Base-by-base conservation (phyloP, 1,140 invertebrate species). In the Ganaspis sp. region DNA sequence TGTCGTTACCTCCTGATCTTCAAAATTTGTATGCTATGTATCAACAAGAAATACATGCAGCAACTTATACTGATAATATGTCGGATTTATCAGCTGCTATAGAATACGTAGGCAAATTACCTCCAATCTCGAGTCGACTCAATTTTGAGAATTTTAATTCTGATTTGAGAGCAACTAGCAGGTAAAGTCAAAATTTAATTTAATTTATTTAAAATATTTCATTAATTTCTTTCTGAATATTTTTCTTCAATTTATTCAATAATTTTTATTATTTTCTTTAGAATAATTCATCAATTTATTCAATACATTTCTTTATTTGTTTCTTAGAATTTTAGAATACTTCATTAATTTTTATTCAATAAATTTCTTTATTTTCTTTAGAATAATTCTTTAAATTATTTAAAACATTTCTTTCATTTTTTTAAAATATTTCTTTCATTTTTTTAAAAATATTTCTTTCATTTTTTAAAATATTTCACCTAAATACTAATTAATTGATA, bases 21-120 rank as follows among this genome's bases (percentile, higher is more conserved):
- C 94, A 95, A 74, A 96, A 97, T 76, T 90, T 98, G 12, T 98
- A 97, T 87, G 93, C 94, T 9, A 91, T 97, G 78, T 98, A 98
- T 85, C 95, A 97, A 84, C 94, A 96, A 85, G 95, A 96, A 89
- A 96, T 96, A 49, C 95, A 96, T 83, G 95, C 95, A 0, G 93
- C 95, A 4, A 94, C 94, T 0, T 95, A 95, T 78, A 93, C 93
- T 1, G 94, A 95, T 81, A 92, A 90, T 84, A 78, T 88, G 8
- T 78, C 82, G 17, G 84, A 87, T 74, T 77, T 87, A 29, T 80
- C 83, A 9, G 80, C 83, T 15, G 83, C 84, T 11, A 84, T 86
- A 79, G 81, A 86, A 12, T 86, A 86, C 42, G 82, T 83, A 15
- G 84, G 81, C 15, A 86, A 85, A 70, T 71, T 88, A 21, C 87